Percentiles rank a stretch among this genome's conserved stretches.
Evolutionary conservation across 2,113 vertebrate genomes (phyloP).

Genomic region (Sigmodon hispidus): DNA sequence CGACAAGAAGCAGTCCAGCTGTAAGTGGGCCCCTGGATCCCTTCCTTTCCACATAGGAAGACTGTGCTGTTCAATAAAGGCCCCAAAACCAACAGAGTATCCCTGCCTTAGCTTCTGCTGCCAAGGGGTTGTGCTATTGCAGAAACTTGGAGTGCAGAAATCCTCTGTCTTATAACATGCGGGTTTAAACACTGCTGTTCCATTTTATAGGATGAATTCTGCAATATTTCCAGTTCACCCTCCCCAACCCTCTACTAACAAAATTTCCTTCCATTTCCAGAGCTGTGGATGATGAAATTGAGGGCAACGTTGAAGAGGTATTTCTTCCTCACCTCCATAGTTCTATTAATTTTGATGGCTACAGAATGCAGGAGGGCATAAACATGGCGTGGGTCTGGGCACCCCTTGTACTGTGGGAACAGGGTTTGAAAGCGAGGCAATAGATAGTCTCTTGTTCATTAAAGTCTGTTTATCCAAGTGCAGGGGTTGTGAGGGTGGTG

Average conservation of each 20-base stretch:
- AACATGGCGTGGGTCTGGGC: not conserved
- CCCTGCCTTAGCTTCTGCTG: not conserved
- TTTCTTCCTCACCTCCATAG: not conserved
- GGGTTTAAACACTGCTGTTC: not conserved
- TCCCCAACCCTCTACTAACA: not conserved
- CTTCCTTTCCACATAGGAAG: not conserved
- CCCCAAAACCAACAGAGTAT: too few species aligned
- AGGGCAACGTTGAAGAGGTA: conserved; percentile 88
- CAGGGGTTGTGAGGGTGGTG: rapidly evolving
- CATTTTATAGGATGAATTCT: not conserved
- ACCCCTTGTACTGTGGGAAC: not conserved
- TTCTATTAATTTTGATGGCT: not conserved
- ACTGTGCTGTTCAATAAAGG: not conserved
- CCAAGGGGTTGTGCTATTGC: not conserved
- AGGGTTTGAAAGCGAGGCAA: not conserved
- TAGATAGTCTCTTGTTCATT: not conserved
- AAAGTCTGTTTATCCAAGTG: rapidly evolving
- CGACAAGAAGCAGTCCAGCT: not conserved
- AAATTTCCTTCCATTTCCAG: conserved; percentile 80
- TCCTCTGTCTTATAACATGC: rapidly evolving
- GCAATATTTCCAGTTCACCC: not conserved
- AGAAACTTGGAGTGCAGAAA: not conserved
- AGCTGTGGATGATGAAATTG: conserved; percentile 86
- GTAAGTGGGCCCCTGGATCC: not conserved
- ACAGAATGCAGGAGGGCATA: not conserved